phyloP scores from a whole-genome alignment of 1,140 invertebrate genomes.

The Papilio polyxenes region DNA sequence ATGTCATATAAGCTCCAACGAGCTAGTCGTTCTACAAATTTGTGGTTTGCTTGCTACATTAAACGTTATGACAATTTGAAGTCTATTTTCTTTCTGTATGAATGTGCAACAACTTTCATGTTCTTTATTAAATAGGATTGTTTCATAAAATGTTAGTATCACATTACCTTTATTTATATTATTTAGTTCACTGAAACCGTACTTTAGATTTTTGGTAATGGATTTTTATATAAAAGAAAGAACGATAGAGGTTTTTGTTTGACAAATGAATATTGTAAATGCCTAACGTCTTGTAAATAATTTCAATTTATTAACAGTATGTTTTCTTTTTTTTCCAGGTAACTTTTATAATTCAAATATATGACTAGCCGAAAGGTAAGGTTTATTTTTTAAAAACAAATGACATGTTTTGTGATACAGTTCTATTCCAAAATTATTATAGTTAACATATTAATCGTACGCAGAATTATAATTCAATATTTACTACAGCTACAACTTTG shows the following conservation, averaged over 20 bases:
- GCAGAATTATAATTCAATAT: background rate
- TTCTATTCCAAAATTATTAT: too few relatives aligned
- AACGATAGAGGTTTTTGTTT: background rate
- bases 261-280: too few relatives aligned
- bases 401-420: background rate
- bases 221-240: background rate
- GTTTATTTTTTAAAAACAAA: background rate
- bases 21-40: conserved; percentile 29
- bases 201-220: background rate
- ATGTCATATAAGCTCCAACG: conserved; percentile 31
- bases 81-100: conserved; percentile 15
- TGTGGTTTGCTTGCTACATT: conserved; percentile 27
- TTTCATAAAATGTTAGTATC: background rate
- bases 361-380: background rate
- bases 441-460: background rate
- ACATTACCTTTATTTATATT: background rate
- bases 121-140: background rate
- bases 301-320: background rate
- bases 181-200: background rate
- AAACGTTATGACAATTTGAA: conserved; percentile 4
- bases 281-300: background rate
- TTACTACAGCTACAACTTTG: background rate
- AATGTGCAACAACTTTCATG: conserved; percentile 19
- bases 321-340: background rate
- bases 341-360: background rate